Conservation (phyloP, 2,888 invertebrate species). For the Tineola bisselliella region DNA sequence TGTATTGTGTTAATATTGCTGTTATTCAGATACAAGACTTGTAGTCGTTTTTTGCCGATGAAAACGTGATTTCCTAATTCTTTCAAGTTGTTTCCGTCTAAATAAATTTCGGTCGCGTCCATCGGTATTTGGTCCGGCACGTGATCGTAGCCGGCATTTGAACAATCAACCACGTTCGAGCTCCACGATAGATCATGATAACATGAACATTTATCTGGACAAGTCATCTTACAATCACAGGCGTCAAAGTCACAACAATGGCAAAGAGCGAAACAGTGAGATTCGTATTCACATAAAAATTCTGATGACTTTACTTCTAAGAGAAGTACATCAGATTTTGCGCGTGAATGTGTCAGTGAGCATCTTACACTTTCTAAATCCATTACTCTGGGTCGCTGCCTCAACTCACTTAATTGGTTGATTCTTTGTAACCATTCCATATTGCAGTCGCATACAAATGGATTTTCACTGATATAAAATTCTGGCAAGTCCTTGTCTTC, state of each 20-base stretch:
- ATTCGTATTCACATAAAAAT: slow-evolving; percentile 83
- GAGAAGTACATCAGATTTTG: slow-evolving; percentile 70
- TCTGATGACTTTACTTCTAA: slow-evolving; percentile 77
- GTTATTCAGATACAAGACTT: slow-evolving; percentile 80
- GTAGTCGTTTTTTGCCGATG: slow-evolving; percentile 84
- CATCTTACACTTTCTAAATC: slow-evolving; percentile 83
- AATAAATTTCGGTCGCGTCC: slow-evolving; percentile 88
- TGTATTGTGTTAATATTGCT: slow-evolving; percentile 80
- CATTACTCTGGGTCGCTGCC: slow-evolving; percentile 81
- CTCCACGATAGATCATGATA: slow-evolving; percentile 89
- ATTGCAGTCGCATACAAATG: slow-evolving; percentile 85
- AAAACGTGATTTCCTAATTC: slow-evolving; percentile 86
- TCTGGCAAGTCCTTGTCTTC: slow-evolving; percentile 77
- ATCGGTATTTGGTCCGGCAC: slow-evolving; percentile 86
- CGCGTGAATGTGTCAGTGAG: slow-evolving; percentile 74
- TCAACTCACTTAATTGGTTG: slow-evolving; percentile 76
- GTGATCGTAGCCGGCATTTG: slow-evolving; percentile 75
- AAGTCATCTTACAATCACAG: slow-evolving; percentile 92
- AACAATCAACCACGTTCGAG: slow-evolving; percentile 86
- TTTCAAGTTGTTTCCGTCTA: slow-evolving; percentile 83
- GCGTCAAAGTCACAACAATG: slow-evolving; percentile 92
- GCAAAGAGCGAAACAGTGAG: slow-evolving; percentile 86
- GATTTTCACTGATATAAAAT: slow-evolving; percentile 84
- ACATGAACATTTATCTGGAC: slow-evolving; percentile 86
- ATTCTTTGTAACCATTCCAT: slow-evolving; percentile 88